Evolutionary conservation across 2,888 invertebrate species (phyloP), one percentile per base, ranked within the genome.

Genomic region (Thysanoteuthis rhombus): DNA sequence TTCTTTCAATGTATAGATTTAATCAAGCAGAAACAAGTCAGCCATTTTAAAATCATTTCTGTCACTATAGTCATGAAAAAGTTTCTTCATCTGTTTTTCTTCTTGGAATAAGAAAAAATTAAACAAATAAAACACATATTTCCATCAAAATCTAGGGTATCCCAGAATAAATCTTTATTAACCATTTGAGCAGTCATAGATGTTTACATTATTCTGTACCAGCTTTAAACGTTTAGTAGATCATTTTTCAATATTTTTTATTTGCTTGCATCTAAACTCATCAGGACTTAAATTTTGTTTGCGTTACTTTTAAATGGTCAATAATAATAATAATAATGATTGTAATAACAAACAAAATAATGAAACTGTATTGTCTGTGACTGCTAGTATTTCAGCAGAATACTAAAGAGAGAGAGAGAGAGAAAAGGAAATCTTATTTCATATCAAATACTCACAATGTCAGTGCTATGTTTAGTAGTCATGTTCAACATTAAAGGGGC

Each of bases 161-260:
- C 75, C 75, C 75, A 75, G 75, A 75, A 75, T n/a, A 75, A 75
- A 75, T 75, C n/a, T 75, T 75, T 75, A 75, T 75, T 75, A 75
- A n/a, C 75, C 75, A 75, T 75, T 75, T n/a, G 75, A 75, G 75
- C n/a, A 75, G 75, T 16, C 36, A 75, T 75, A 36, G 75, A 10
- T 75, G 75, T 75, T 75, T 75, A 75, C 75, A 75, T 75, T 32
- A 75, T 36, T 75, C 10, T 36, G 75, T 75, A 75, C n/a, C 75
- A 75, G 75, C 75, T 75, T 75, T n/a, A 75, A 36, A 52, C 25
- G 52, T 52, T 52, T 52, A 52, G 25, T 3, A 52, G 2, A 52
- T 25, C 12, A 36, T 75, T 75, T 75, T n/a, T 32, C 3, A n/a
- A n/a, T 16, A 28, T 28, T 58, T 58, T 75, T 16, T 75, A n/a